Conservation (phyloP, 2,113 vertebrate species). For the Salvelinus alpinus region DNA sequence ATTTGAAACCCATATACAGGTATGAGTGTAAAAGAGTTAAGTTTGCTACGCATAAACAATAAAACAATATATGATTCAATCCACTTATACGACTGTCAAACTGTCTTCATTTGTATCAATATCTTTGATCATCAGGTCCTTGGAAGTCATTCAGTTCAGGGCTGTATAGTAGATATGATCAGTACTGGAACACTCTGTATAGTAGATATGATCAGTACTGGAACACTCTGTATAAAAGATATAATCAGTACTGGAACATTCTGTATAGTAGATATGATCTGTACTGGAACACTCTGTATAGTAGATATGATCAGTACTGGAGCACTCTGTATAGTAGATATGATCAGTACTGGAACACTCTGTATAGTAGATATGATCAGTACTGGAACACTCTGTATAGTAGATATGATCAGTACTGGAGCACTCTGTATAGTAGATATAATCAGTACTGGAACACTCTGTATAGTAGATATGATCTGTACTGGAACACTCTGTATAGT, state of each 20-base stretch:
- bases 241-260: slow-evolving; percentile 14
- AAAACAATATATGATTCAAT: neutral
- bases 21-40: neutral
- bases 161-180: slow-evolving; percentile 44
- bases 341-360: slow-evolving; percentile 30
- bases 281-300: slow-evolving; percentile 24
- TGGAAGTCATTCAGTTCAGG: slow-evolving; percentile 59
- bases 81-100: neutral
- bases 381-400: slow-evolving; percentile 19
- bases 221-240: slow-evolving; percentile 34
- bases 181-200: slow-evolving; percentile 26
- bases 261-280: slow-evolving; percentile 29
- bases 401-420: slow-evolving; percentile 23
- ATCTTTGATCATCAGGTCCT: slow-evolving; percentile 65
- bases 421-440: slow-evolving; percentile 23
- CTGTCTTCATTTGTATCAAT: neutral
- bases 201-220: slow-evolving; percentile 19
- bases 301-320: slow-evolving; percentile 19
- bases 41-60: too few species aligned
- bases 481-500: slow-evolving; percentile 1
- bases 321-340: slow-evolving; percentile 22
- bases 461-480: slow-evolving; percentile 25
- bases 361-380: slow-evolving; percentile 27
- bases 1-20: neutral
- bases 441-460: neutral